Evolutionary conservation across 2,888 invertebrate genomes (phyloP), one percentile per base, ranked within the genome.

Genomic region (Tryphoninae sp.): DNA sequence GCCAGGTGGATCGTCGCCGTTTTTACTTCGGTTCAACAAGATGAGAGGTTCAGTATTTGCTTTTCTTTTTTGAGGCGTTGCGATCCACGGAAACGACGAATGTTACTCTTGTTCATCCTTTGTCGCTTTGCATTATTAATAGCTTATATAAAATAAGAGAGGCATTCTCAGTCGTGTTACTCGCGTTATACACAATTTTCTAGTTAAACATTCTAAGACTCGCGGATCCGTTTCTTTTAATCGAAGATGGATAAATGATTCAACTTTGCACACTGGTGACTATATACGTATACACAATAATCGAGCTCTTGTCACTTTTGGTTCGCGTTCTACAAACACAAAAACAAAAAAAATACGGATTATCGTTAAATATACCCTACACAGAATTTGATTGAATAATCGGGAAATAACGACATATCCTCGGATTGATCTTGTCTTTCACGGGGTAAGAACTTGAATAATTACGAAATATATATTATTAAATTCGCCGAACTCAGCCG

Each of bases 101-200:
- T 40, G 33, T 49, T 69, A 69, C 64, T 67, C 72, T 80, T 71
- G 42, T 62, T 76, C 61, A 26, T 51, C 59, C 78, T 62, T 58
- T 68, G 22, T 22, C 67, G 45, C 53, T 51, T 62, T 78, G n/a
- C 16, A 72, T 53, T 62, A 78, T 69, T 40, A 33, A 64, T 65
- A 69, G 78, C 42, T 78, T 78, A 67, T 73, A 78, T 78, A 81
- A 78, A 78, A 82, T 82, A 82, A 82, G 71, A 65, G 82, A 74
- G 78, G 75, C 75, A 76, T 82, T 73, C 61, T 69, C 78, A 51
- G 53, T 65, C 64, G 49, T 64, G 49, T 69, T 67, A 75, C 42
- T 75, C 62, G 53, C 75, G 16, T 71, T 72, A 40, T 51, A 67
- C 75, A 71, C 75, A 59, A 69, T 67, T 74, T 45, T 62, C 69